These are phyloP conservation scores for Argyresthia albistria DNA, from an alignment of 2,888 invertebrate species.

Conservation along the genomic window DNA sequence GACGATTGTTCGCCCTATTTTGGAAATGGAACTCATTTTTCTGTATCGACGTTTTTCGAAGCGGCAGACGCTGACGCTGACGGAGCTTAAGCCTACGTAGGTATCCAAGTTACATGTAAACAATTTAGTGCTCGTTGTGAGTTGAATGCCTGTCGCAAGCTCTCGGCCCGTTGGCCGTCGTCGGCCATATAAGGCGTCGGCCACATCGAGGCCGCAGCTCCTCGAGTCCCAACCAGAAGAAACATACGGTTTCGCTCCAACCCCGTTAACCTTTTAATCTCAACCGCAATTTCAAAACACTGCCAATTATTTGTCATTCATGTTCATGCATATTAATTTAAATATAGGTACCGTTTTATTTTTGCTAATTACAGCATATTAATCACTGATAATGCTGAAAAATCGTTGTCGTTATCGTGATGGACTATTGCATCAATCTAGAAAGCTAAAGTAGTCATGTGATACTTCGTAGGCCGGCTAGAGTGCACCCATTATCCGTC, in stretches of 20 bases:
- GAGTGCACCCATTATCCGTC: constrained; percentile 18
- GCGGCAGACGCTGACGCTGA: not conserved
- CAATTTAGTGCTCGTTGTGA: constrained; percentile 42
- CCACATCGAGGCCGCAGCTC: constrained; percentile 42
- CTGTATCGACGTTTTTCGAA: constrained; percentile 12
- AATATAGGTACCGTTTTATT: constrained; percentile 2
- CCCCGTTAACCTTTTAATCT: constrained; percentile 16
- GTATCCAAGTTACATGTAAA: constrained; percentile 34
- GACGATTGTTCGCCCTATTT: constrained; percentile 62
- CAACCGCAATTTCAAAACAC: constrained; percentile 7
- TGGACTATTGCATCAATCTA: not conserved
- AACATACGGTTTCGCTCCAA: not conserved
- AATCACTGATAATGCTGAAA: not conserved
- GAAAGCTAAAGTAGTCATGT: not conserved
- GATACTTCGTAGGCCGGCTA: not conserved
- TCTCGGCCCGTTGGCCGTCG: constrained; percentile 40
- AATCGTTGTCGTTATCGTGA: not conserved
- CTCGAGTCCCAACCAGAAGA: constrained; percentile 7
- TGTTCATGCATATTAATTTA: constrained; percentile 3
- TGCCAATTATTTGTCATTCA: constrained; percentile 10
- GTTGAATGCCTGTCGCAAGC: constrained; percentile 44
- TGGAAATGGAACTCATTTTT: constrained; percentile 49
- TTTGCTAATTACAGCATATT: not conserved
- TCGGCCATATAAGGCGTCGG: constrained; percentile 47
- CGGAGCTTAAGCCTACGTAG: constrained; percentile 15